Evolutionary conservation across 2,797 vertebrate genomes (phyloP).

Genomic region (Brachyalestes nurse): DNA sequence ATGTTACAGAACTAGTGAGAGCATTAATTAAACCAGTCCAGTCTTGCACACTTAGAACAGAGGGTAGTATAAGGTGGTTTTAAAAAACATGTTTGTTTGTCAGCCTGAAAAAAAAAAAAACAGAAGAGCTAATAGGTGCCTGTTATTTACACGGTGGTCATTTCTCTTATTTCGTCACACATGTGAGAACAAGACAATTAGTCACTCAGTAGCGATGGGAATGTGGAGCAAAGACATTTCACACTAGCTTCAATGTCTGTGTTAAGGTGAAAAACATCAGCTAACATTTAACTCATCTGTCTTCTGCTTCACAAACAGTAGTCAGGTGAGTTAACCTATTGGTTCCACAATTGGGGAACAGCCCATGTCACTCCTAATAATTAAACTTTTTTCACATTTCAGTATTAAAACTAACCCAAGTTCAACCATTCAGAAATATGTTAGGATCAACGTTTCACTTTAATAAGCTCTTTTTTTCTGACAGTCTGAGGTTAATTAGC

Average conservation of each 20-base stretch:
- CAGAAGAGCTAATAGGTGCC: neutral
- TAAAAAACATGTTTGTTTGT: neutral
- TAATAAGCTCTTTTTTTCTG: too few relatives aligned
- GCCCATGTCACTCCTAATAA: too few relatives aligned
- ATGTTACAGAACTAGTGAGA: constrained; percentile 8
- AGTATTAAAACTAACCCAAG: too few relatives aligned
- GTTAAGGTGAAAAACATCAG: neutral
- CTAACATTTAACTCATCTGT: neutral
- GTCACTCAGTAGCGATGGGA: neutral
- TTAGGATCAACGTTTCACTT: too few relatives aligned
- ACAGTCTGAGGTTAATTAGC: too few relatives aligned
- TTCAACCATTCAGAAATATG: too few relatives aligned
- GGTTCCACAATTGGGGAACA: too few relatives aligned
- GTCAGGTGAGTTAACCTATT: neutral
- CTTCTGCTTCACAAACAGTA: neutral
- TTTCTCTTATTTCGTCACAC: neutral
- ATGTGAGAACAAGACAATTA: neutral
- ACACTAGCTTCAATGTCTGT: neutral
- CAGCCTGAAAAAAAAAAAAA: too few relatives aligned
- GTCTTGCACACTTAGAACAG: neutral
- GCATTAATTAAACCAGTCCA: constrained; percentile 9
- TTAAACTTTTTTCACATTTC: too few relatives aligned
- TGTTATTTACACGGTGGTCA: neutral
- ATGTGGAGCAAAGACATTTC: neutral
- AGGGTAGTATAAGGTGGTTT: neutral